phyloP scores from a whole-genome alignment of 2,888 invertebrate genomes.

The Meloe dianella region DNA sequence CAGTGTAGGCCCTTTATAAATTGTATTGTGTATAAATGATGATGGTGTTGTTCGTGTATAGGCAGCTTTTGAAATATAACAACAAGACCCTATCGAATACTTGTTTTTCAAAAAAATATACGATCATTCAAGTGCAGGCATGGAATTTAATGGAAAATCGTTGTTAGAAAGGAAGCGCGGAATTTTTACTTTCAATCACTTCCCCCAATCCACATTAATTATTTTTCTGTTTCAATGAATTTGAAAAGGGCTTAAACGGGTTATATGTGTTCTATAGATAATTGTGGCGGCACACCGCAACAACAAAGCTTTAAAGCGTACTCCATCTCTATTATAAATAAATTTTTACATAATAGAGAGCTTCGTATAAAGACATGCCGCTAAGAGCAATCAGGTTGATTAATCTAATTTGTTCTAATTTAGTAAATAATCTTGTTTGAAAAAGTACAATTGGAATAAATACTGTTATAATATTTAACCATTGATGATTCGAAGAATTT shows the following conservation, averaged over 20 bases:
- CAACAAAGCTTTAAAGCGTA: background rate
- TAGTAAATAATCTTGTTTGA: background rate
- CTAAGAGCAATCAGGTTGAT: background rate
- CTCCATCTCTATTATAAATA: background rate
- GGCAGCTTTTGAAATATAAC: constrained; percentile 5
- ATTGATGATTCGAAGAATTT: background rate
- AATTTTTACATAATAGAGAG: constrained; percentile 1
- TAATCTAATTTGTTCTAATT: background rate
- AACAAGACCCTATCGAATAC: background rate
- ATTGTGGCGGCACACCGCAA: background rate
- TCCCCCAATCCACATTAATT: background rate
- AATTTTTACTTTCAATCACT: constrained; percentile 9
- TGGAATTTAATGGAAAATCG: constrained; percentile 5
- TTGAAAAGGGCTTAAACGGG: background rate
- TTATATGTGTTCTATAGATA: background rate
- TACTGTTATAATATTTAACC: background rate
- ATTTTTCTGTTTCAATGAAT: background rate
- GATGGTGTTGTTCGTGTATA: background rate
- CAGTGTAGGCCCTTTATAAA: background rate
- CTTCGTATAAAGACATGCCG: background rate
- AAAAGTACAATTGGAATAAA: background rate
- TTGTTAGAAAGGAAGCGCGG: background rate
- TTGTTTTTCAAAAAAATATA: background rate
- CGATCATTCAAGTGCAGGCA: background rate
- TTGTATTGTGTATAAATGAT: background rate